Evolutionary conservation across 2,797 vertebrate species (phyloP).

Genomic region (Echeneis naucrates): DNA sequence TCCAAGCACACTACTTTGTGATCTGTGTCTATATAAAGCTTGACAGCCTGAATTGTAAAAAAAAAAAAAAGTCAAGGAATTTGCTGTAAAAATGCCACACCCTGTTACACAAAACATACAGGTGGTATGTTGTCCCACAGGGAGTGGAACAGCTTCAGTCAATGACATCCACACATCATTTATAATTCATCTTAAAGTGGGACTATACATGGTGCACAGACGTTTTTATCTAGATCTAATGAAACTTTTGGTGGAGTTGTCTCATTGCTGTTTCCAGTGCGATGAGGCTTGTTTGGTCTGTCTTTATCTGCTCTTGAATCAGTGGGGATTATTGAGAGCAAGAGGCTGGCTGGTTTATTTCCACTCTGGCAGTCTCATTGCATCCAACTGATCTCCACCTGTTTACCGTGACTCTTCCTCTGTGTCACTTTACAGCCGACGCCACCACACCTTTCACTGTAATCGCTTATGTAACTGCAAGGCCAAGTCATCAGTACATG

Average conservation of each 20-base stretch:
- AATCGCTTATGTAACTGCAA: slow-evolving; percentile 19
- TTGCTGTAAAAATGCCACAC: background rate
- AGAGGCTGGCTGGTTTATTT: slow-evolving; percentile 66
- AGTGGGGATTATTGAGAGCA: slow-evolving; percentile 58
- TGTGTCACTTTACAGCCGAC: slow-evolving; percentile 29
- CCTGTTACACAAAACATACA: slow-evolving; percentile 1
- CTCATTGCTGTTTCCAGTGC: slow-evolving; percentile 6
- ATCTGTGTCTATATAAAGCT: background rate
- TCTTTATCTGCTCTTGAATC: slow-evolving; percentile 47
- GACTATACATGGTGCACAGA: background rate
- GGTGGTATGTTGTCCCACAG: background rate
- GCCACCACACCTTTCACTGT: slow-evolving; percentile 31
- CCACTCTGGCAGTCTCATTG: slow-evolving; percentile 42
- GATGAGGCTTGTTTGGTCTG: slow-evolving; percentile 18
- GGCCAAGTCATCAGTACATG: background rate
- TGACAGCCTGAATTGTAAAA: background rate
- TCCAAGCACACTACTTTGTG: background rate
- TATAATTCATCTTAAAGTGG: background rate
- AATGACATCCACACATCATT: background rate
- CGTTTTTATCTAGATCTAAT: background rate
- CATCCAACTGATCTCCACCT: slow-evolving; percentile 45
- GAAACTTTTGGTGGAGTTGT: background rate
- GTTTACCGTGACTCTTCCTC: slow-evolving; percentile 29
- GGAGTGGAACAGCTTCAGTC: background rate
- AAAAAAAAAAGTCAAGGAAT: background rate